These are phyloP conservation scores for Pyrgus malvae DNA, from an alignment of 2,888 invertebrate genomes.

Conservation along the genomic window DNA sequence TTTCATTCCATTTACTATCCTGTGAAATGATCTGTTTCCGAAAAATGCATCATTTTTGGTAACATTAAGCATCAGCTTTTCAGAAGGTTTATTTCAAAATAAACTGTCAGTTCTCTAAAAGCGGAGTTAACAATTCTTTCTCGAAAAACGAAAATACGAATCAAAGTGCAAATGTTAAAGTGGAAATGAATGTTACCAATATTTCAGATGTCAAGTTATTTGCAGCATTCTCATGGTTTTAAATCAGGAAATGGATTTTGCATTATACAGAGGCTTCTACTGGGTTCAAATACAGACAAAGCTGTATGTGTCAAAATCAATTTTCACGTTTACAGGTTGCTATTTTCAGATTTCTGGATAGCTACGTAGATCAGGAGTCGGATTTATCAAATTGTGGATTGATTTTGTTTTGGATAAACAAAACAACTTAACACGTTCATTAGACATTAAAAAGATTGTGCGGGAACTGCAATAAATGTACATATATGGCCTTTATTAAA, in stretches of 20 bases:
- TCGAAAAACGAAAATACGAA: slow-evolving; percentile 12
- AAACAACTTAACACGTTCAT: too few relatives aligned
- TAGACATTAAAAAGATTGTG: too few relatives aligned
- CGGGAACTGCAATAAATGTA: too few relatives aligned
- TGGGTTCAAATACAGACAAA: slow-evolving; percentile 54
- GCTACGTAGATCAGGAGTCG: slow-evolving; percentile 3
- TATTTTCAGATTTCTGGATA: slow-evolving; percentile 57
- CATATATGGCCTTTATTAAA: too few relatives aligned
- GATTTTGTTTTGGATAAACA: too few relatives aligned
- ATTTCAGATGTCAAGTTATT: slow-evolving; percentile 38
- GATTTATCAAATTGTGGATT: not conserved
- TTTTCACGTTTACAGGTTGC: slow-evolving; percentile 70
- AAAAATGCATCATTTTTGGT: slow-evolving; percentile 38
- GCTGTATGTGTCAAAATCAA: slow-evolving; percentile 71
- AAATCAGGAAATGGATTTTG: slow-evolving; percentile 61
- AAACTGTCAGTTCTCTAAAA: slow-evolving; percentile 17
- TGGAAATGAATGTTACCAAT: slow-evolving; percentile 26
- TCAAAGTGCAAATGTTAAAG: slow-evolving; percentile 30
- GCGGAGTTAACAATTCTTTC: slow-evolving; percentile 10
- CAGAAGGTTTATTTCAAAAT: slow-evolving; percentile 14
- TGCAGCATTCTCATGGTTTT: slow-evolving; percentile 38
- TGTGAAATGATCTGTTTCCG: not conserved
- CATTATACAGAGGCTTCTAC: slow-evolving; percentile 60
- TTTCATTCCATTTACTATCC: not conserved
- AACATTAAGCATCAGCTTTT: slow-evolving; percentile 18